Conservation (phyloP, 2,113 vertebrate species). For the Eira barbara region DNA sequence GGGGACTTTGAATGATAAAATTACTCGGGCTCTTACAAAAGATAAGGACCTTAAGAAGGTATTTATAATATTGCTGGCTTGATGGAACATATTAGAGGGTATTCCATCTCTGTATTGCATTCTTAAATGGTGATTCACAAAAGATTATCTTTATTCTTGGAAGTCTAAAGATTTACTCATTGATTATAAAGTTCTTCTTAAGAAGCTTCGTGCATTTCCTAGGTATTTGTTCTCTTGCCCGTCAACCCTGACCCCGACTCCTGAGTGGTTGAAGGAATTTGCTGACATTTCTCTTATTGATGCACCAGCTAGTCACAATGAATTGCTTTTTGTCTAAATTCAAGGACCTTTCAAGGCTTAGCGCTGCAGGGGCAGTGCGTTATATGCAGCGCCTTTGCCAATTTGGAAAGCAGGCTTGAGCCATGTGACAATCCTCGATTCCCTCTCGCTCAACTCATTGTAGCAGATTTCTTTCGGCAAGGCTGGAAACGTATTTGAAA, state of each 20-base stretch:
- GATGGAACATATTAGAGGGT: neutral
- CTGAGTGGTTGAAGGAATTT: neutral
- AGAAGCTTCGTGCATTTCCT: neutral
- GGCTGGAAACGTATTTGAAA: neutral
- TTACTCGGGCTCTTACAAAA: neutral
- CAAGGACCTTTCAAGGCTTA: neutral
- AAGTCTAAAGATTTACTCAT: neutral
- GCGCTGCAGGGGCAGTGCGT: neutral
- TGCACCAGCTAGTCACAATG: neutral
- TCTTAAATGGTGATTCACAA: neutral
- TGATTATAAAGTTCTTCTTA: neutral
- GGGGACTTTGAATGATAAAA: neutral
- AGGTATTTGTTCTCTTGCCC: neutral
- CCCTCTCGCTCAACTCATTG: neutral
- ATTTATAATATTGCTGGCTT: neutral
- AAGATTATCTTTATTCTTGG: neutral
- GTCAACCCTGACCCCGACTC: too few relatives aligned
- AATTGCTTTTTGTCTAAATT: constrained; percentile 2
- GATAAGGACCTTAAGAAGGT: neutral
- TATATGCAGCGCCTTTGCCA: neutral
- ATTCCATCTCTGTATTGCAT: neutral
- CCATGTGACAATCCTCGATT: neutral
- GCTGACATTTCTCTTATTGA: neutral
- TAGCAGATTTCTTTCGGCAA: neutral
- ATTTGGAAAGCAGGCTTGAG: neutral